Evolutionary conservation across 1,140 invertebrate genomes (phyloP).

Genomic region (Pollicipes pollicipes): DNA sequence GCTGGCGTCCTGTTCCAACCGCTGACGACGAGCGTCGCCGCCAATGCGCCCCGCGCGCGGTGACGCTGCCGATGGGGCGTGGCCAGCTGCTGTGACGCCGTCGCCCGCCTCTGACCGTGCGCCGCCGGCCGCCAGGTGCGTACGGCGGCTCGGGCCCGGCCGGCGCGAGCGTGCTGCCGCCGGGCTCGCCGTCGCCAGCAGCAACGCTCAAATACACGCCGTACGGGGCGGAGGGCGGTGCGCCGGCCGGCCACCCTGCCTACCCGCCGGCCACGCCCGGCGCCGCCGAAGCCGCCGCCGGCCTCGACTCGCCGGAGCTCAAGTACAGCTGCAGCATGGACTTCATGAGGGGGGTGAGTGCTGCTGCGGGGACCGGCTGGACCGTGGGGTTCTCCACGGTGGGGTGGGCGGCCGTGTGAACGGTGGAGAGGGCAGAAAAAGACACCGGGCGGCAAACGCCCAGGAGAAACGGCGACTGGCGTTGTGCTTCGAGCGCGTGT

Average conservation of each 20-base stretch:
- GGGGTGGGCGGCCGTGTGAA: no score
- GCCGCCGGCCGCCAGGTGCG: neutral
- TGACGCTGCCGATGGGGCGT: no score
- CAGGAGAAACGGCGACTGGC: no score
- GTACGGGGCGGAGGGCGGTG: conserved; percentile 31
- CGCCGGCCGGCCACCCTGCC: conserved; percentile 24
- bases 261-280: conserved; percentile 18
- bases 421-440: no score
- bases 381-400: no score
- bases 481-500: no score
- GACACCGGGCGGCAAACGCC: no score
- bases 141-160: neutral
- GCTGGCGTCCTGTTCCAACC: no score
- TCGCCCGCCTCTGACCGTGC: conserved; percentile 20
- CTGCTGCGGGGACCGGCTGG: no score
- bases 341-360: conserved; percentile 39
- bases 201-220: conserved; percentile 36
- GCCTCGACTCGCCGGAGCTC: conserved; percentile 36
- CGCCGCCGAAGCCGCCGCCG: conserved; percentile 19
- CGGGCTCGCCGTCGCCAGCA: conserved; percentile 21
- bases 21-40: no score
- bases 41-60: no score
- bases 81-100: no score
- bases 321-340: conserved; percentile 54
- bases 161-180: neutral